Evolutionary conservation across 2,797 vertebrate genomes (phyloP).

Genomic region (Anas acuta): DNA sequence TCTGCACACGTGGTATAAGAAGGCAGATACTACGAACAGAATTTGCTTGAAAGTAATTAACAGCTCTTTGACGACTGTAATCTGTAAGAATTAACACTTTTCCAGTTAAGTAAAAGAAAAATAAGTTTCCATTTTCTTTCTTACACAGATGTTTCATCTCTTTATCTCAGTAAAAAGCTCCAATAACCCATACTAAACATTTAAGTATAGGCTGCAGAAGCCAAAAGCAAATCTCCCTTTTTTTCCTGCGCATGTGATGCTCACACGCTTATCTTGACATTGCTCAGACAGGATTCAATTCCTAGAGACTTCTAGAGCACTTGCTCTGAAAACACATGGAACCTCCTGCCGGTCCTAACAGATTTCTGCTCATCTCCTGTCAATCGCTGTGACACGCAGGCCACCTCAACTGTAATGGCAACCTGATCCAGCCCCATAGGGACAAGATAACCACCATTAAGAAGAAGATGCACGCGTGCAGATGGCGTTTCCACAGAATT

Average conservation of each 20-base stretch:
- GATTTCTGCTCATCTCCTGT: not conserved
- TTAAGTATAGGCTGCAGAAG: not conserved
- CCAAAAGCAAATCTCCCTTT: not conserved
- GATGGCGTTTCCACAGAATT: conserved; percentile 30
- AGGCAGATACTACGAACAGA: not conserved
- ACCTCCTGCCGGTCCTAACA: not conserved
- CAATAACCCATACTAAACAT: not conserved
- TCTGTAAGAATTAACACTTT: not conserved
- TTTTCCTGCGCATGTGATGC: rapidly evolving
- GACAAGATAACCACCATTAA: not conserved
- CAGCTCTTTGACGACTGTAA: not conserved
- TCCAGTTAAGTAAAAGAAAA: not conserved
- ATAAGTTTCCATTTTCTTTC: not conserved
- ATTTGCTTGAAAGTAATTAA: not conserved
- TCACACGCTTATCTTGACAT: not conserved
- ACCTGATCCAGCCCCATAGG: not conserved
- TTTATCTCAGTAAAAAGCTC: not conserved
- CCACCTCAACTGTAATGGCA: not conserved
- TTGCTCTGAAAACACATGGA: not conserved
- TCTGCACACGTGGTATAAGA: not conserved
- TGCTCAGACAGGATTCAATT: not conserved
- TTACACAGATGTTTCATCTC: not conserved
- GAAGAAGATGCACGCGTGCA: not conserved
- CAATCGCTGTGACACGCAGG: not conserved
- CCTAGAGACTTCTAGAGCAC: not conserved